A percentile compares a stretch with the other conserved stretches of the same genome.
Evolutionary conservation across 1,140 invertebrate genomes (phyloP).

Genomic region (Apocrypta bakeri): DNA sequence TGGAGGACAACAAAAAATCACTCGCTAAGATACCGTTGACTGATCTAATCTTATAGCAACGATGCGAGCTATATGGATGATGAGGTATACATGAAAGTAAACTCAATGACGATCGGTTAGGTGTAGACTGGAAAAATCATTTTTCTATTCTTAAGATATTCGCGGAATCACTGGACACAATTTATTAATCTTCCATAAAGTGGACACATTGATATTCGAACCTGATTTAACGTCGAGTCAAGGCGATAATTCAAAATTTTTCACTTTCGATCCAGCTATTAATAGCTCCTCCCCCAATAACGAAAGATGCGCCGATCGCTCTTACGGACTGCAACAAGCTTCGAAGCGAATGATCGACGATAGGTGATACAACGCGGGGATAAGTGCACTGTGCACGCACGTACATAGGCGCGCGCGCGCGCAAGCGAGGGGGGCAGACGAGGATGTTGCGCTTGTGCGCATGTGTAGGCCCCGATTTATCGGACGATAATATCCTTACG

Average conservation of each 20-base stretch:
- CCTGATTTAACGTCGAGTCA: no score
- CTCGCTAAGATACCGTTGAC: slow-evolving; percentile 12
- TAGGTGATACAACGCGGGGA: slow-evolving; percentile 53
- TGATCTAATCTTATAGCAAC: slow-evolving; percentile 1
- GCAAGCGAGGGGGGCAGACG: slow-evolving; percentile 53
- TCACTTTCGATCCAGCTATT: not conserved
- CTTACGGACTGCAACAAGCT: not conserved
- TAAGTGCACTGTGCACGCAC: slow-evolving; percentile 15
- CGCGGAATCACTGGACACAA: no score
- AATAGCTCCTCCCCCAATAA: not conserved
- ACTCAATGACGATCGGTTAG: no score
- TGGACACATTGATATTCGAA: no score
- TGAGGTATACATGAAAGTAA: no score
- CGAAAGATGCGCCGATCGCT: not conserved
- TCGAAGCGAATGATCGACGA: slow-evolving; percentile 62
- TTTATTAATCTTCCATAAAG: no score
- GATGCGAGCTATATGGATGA: no score
- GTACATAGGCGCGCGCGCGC: not conserved
- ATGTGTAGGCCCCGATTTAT: slow-evolving; percentile 66
- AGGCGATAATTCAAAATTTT: not conserved
- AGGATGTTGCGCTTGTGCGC: slow-evolving; percentile 48
- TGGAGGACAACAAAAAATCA: not conserved
- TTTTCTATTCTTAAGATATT: no score
- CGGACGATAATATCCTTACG: slow-evolving; percentile 67
- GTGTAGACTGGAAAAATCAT: no score